Base-by-base conservation (phyloP, 2,888 invertebrate genomes). In the Drosophila falleni region DNA sequence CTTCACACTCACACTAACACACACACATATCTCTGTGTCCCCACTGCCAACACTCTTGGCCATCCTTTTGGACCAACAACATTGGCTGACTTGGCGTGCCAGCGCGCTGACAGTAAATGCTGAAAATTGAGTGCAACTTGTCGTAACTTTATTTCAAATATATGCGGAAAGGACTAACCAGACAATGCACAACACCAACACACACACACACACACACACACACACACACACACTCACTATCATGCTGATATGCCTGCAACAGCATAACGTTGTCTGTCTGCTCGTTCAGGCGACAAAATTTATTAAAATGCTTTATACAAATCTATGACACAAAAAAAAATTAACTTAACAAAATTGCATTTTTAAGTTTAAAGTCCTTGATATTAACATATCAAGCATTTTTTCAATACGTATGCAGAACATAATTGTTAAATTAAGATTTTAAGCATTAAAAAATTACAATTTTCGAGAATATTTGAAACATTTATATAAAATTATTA, bases 121-220 rank as follows among this genome's bases (percentile, higher is more conserved):
- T 89, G 83, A 85, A 89, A 89, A 89, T 87, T 89, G 89, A 86
- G 81, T 85, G 89, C 89, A 88, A 89, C 88, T 89, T 84, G 84
- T 85, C 89, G 82, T 81, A 89, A 89, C 80, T 87, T 87, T 87
- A 80, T 87, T 89, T 83, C 82, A 85, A 84, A 84, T 84, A 84
- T 81, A 84, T 83, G 86, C 86, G 84, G 83, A 81, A 86, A 86
- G 83, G 81, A 84, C 84, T 81, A 83, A 83, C 83, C 81, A 86
- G 83, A 86, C 84, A 86, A 81, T 81, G 84, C 78, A 85, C 75
- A 81, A 68, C 63, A 69, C 64, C 39, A 62, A 56, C 76, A 65
- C 72, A 59, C 58, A 63, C 65, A 37, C 54, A 35, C 50, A 54
- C 56, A 51, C 49, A 60, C 54, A 37, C 54, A 35, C 50, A 54